These are phyloP conservation scores for Balearica regulorum DNA, from an alignment of 2,797 vertebrate genomes.

Conservation along the genomic window DNA sequence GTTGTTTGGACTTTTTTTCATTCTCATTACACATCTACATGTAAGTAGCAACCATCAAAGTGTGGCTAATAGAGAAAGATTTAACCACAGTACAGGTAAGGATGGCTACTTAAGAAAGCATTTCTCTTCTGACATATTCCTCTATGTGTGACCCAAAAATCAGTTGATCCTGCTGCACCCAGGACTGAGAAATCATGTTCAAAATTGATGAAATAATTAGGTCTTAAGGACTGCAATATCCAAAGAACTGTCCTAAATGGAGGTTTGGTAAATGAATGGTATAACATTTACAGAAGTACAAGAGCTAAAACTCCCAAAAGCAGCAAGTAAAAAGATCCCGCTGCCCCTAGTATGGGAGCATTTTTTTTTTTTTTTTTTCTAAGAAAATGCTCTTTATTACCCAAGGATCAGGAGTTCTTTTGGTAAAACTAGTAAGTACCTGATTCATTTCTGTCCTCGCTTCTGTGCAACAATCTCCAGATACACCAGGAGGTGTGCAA, in stretches of 20 bases:
- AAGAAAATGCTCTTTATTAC: background rate
- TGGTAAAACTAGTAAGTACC: background rate
- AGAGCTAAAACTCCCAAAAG: background rate
- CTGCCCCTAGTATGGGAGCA: background rate
- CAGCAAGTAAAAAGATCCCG: background rate
- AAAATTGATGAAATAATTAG: background rate
- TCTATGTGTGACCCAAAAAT: background rate
- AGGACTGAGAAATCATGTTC: background rate
- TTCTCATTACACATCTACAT: background rate
- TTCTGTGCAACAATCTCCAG: background rate
- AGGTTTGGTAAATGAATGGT: background rate
- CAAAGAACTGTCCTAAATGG: background rate
- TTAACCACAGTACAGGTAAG: background rate
- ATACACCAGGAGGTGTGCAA: background rate
- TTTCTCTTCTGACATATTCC: background rate
- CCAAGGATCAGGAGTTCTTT: background rate
- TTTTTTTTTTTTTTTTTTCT: too few species aligned
- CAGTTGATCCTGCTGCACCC: rapidly evolving
- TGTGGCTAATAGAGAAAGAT: background rate
- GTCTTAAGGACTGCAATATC: background rate
- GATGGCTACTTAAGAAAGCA: background rate
- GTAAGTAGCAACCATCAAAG: background rate
- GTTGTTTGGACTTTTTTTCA: background rate
- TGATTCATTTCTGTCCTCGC: background rate
- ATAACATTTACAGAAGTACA: background rate